Evolutionary conservation across 2,113 vertebrate genomes (phyloP).

Genomic region (Pithys albifrons): DNA sequence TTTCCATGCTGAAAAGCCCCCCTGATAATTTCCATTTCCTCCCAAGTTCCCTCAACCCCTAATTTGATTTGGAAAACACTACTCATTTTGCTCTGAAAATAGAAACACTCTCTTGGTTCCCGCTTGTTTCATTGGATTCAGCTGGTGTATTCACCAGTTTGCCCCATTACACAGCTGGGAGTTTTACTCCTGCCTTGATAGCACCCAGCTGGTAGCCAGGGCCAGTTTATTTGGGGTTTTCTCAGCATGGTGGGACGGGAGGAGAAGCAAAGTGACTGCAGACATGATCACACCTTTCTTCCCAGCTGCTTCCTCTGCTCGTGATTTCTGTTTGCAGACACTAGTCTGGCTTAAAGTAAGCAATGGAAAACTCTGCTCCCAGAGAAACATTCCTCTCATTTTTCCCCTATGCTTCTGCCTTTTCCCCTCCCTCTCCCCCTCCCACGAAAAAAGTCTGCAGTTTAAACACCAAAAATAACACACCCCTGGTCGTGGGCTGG

Average conservation of each 20-base stretch:
- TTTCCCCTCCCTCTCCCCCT: conserved; percentile 12
- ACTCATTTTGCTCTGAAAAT: not conserved
- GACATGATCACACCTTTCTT: not conserved
- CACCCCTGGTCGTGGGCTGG: not conserved
- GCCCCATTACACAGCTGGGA: not conserved
- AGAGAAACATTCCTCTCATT: conserved; percentile 32
- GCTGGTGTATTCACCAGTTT: not conserved
- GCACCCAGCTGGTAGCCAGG: not conserved
- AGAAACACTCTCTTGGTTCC: not conserved
- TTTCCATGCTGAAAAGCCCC: not conserved
- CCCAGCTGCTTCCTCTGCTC: conserved; percentile 24
- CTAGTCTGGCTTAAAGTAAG: conserved; percentile 41
- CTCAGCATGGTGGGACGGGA: rapidly evolving
- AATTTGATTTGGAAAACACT: not conserved
- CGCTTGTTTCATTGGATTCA: not conserved
- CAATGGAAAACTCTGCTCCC: conserved; percentile 64
- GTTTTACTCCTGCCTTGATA: not conserved
- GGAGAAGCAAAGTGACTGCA: not conserved
- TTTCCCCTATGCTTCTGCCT: conserved; percentile 18
- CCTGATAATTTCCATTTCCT: not conserved
- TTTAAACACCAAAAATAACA: conserved; percentile 69
- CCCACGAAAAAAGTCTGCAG: conserved; percentile 26
- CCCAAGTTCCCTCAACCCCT: not conserved
- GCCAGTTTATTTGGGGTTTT: not conserved
- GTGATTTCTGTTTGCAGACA: conserved; percentile 14